Base-by-base conservation (phyloP, 2,888 invertebrate species). In the Catocala sponsa region DNA sequence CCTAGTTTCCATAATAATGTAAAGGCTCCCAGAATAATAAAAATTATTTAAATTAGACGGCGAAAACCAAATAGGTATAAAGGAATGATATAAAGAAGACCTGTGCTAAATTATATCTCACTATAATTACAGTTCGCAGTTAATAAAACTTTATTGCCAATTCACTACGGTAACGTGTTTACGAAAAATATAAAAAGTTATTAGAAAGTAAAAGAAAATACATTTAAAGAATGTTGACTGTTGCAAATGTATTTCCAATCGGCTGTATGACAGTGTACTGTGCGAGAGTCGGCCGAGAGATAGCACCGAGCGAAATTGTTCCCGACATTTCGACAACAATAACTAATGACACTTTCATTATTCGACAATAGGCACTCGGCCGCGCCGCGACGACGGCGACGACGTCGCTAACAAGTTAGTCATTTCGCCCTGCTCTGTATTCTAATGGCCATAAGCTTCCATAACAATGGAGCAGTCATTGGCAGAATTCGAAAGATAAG, bases 311-410 rank as follows among this genome's bases (percentile, higher is more conserved):
- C 50, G 59, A 72, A 78, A 75, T 68, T 55, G 52, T 42, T 52
- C 55, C 55, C 49, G 5, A 61, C 54, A 58, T 57, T 51, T 56
- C 32, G 6, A 66, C 63, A 59, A 72, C 66, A 72, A 78, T 64
- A 66, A 59, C 65, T 64, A 76, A 76, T 73, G 68, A 63, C 63
- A 69, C 77, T 76, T 78, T 78, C 71, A 66, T 74, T 64, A 68
- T 70, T 71, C 56, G 52, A 70, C 70, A 76, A 76, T 71, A 61
- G 65, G 49, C 61, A 53, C 38, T 49, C 38, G 42, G 11, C 42
- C n/a, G 11, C 61, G 35, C 11, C 25, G 50, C 59, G 48, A 52
- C 62, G 42, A 41, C 58, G 25, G 47, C 58, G 46, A 51, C 62
- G 42, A 43, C 58, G 25, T 48, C 61, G 49, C 52, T 57, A 55